A percentile compares a stretch with the other conserved stretches of the same genome.
Evolutionary conservation across 2,888 invertebrate species (phyloP).

Genomic region (Erpobdella octoculata): DNA sequence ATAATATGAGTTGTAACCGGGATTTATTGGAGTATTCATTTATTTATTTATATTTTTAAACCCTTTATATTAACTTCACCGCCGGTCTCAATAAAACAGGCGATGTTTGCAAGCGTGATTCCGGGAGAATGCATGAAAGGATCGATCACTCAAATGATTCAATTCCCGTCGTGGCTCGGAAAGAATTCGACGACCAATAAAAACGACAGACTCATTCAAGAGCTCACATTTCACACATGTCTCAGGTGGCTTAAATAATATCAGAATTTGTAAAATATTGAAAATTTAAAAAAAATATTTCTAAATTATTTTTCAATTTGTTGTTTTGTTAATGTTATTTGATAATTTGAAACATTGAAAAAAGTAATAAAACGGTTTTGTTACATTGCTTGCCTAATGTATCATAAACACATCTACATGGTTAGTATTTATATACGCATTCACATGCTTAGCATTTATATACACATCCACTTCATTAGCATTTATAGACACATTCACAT

Average conservation of each 20-base stretch:
- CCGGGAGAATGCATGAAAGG: constrained; percentile 81
- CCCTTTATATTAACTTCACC: too few relatives aligned
- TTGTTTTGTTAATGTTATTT: too few relatives aligned
- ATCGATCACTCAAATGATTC: constrained; percentile 67
- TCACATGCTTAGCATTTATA: too few relatives aligned
- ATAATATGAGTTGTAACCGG: not conserved
- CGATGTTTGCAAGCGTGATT: constrained; percentile 79
- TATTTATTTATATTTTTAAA: not conserved
- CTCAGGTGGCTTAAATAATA: constrained; percentile 59
- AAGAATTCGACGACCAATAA: constrained; percentile 78
- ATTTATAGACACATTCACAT: too few relatives aligned
- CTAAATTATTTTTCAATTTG: not conserved
- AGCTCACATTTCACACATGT: constrained; percentile 76
- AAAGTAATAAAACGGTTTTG: too few relatives aligned
- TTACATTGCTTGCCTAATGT: too few relatives aligned
- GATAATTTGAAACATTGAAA: too few relatives aligned
- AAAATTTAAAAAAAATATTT: not conserved
- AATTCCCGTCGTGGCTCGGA: constrained; percentile 92
- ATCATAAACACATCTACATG: too few relatives aligned
- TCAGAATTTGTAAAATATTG: not conserved
- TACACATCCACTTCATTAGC: too few relatives aligned
- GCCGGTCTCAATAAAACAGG: constrained; percentile 57
- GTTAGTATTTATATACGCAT: too few relatives aligned
- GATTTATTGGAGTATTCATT: not conserved
- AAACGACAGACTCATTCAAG: constrained; percentile 71